Evolutionary conservation across 53 echinoderm and acorn worm genomes (phyloP).

Genomic region (Temnopleurus reevesii): DNA sequence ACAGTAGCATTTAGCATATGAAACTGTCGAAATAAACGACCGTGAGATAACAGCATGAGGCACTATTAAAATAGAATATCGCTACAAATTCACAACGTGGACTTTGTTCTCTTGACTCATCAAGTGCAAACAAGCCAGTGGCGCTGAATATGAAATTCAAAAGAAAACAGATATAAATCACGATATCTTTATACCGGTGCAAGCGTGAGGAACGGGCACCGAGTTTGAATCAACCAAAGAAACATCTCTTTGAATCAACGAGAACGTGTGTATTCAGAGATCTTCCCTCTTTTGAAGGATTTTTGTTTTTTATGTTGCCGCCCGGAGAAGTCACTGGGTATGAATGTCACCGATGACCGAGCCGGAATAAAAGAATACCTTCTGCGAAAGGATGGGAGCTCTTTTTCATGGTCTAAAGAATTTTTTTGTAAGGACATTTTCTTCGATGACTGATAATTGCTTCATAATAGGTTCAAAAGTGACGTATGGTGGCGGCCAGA

Average conservation of each 20-base stretch:
- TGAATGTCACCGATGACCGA: background rate
- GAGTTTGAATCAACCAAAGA: background rate
- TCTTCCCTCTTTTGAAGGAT: background rate
- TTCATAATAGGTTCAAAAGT: background rate
- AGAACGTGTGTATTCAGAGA: background rate
- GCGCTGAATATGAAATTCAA: background rate
- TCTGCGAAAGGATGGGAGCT: background rate
- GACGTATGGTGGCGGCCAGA: constrained; percentile 7
- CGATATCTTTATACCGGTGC: background rate
- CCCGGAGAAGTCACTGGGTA: background rate
- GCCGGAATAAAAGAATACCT: constrained; percentile 4
- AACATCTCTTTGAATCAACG: no score
- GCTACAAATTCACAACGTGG: background rate
- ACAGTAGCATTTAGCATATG: background rate
- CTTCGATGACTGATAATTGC: constrained; percentile 38
- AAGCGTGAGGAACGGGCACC: constrained; percentile 16
- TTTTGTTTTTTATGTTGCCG: constrained; percentile 8
- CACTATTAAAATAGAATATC: background rate
- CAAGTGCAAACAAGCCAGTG: background rate
- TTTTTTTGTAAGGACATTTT: background rate
- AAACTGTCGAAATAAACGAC: background rate
- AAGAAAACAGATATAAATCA: background rate
- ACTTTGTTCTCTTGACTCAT: constrained; percentile 4
- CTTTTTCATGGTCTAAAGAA: constrained; percentile 3
- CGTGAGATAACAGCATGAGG: background rate